phyloP scores from a whole-genome alignment of 2,888 invertebrate genomes.

The Tetragonisca angustula region DNA sequence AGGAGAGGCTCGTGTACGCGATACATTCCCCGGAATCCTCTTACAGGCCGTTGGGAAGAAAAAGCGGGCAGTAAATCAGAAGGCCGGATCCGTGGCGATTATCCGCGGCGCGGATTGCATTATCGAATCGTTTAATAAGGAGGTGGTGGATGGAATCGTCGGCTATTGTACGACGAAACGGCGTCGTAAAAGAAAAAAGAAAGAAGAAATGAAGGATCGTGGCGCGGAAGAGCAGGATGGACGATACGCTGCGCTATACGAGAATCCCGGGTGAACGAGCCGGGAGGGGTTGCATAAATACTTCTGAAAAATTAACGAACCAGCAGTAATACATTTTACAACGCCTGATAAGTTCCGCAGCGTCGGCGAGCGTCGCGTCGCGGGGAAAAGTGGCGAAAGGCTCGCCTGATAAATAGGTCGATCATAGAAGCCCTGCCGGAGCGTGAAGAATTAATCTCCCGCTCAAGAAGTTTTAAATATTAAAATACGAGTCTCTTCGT shows the following conservation, averaged over 20 bases:
- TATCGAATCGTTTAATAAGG: slow-evolving; percentile 26
- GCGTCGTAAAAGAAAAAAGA: slow-evolving; percentile 1
- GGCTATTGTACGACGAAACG: slow-evolving; percentile 11
- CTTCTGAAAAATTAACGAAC: slow-evolving; percentile 59
- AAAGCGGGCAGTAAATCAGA: neutral
- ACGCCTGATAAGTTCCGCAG: slow-evolving; percentile 49
- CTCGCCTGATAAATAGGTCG: slow-evolving; percentile 50
- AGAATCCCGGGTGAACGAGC: slow-evolving; percentile 14
- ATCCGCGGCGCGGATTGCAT: neutral
- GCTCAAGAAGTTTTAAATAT: slow-evolving; percentile 44
- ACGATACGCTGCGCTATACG: slow-evolving; percentile 1
- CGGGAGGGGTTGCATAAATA: slow-evolving; percentile 47
- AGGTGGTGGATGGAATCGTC: slow-evolving; percentile 23
- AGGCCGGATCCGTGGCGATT: neutral
- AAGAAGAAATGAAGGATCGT: neutral
- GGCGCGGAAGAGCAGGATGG: slow-evolving; percentile 26
- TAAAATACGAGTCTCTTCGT: slow-evolving; percentile 34
- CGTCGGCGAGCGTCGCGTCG: neutral
- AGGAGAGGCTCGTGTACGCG: neutral
- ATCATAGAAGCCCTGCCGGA: slow-evolving; percentile 27
- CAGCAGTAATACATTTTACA: slow-evolving; percentile 45
- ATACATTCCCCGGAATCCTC: neutral
- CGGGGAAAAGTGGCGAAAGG: slow-evolving; percentile 2
- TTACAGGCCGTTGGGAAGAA: neutral
- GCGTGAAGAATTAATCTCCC: slow-evolving; percentile 47